phyloP scores from a whole-genome alignment of 2,113 vertebrate genomes.

The Eurypyga helias region DNA sequence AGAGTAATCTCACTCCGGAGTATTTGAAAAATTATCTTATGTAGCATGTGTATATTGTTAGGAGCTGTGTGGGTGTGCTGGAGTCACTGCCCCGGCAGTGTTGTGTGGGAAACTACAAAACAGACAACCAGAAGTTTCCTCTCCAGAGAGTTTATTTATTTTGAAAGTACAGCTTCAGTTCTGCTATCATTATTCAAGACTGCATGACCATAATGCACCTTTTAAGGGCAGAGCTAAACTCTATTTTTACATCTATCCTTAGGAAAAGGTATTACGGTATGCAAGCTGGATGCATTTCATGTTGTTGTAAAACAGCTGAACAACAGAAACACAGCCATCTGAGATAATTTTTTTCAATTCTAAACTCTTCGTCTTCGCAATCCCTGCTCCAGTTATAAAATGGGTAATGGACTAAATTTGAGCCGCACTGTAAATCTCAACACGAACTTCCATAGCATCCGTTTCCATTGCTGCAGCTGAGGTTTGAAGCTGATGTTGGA shows the following conservation, averaged over 20 bases:
- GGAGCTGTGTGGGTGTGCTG: background rate
- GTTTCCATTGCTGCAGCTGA: background rate
- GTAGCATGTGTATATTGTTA: too few species aligned
- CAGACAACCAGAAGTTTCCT: accelerated
- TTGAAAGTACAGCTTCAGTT: background rate
- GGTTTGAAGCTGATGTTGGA: background rate
- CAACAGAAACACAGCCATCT: background rate
- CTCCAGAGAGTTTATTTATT: background rate
- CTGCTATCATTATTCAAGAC: background rate
- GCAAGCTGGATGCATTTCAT: background rate
- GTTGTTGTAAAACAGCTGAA: background rate
- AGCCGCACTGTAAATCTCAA: background rate
- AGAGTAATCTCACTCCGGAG: background rate
- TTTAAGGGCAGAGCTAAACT: background rate
- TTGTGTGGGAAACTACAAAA: background rate
- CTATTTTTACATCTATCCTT: background rate
- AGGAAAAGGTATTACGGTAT: background rate
- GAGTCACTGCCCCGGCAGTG: background rate
- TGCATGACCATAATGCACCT: background rate
- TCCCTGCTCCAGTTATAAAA: background rate
- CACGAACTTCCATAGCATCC: accelerated
- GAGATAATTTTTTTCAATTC: background rate
- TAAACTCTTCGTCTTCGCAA: background rate
- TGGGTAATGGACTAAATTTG: background rate
- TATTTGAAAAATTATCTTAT: background rate